Evolutionary conservation across 64 coral and sea anemone genomes (phyloP).

Genomic region (Exaiptasia diaphana): DNA sequence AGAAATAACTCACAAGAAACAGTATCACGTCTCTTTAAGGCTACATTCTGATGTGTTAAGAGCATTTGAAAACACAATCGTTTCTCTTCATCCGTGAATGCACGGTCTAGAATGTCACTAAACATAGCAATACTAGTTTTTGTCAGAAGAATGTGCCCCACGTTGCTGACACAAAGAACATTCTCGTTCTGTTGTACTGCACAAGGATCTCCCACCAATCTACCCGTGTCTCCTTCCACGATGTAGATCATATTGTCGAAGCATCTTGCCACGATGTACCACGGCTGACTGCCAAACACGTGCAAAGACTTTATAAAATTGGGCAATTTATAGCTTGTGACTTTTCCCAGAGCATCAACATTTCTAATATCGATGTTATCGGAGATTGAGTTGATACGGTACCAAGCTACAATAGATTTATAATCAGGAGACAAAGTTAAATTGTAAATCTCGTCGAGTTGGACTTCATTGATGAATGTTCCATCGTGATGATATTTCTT

Average conservation of each 20-base stretch:
- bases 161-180: neutral
- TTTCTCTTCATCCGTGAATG: neutral
- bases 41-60: no score
- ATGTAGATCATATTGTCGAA: neutral
- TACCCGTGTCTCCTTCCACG: neutral
- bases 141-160: neutral
- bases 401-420: neutral
- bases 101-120: neutral
- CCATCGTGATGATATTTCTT: neutral
- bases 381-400: no score
- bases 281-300: slow-evolving; percentile 1
- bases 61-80: no score
- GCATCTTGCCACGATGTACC: neutral
- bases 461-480: neutral
- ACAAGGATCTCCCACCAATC: neutral
- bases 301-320: neutral
- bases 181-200: neutral
- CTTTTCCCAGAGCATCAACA: neutral
- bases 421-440: neutral
- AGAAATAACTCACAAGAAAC: neutral
- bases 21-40: no score
- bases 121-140: neutral
- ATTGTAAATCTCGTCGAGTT: neutral
- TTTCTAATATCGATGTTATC: neutral
- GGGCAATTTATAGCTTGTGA: neutral